Evolutionary conservation across 2,113 vertebrate genomes (phyloP), one percentile per base, ranked within the genome.

Genomic region (Callipepla californica): DNA sequence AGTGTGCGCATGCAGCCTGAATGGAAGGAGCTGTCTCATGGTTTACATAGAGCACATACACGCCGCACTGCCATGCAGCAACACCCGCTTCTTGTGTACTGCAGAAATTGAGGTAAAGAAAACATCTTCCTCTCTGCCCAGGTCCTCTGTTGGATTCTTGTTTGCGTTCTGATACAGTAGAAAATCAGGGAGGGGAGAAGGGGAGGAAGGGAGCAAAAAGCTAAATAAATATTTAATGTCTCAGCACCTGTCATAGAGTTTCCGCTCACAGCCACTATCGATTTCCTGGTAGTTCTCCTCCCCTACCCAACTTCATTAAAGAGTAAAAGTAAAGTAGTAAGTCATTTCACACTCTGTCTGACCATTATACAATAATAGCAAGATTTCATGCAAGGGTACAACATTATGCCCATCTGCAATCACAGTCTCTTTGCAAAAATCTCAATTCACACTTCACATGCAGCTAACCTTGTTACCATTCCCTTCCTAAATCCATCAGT

Each of bases 381-480:
- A 97, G 98, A 98, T 98, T 98, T 98, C 98, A 98, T 98, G 97
- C 97, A 98, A 98, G 97, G 98, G 97, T 98, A 98, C 97, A 98
- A 98, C 98, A 98, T 97, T 98, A 97, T 97, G 97, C 97, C 98
- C 98, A 97, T 98, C 98, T 98, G 98, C 98, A 98, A 98, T 98
- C 98, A 97, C 98, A 98, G 98, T 97, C 98, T 98, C 97, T 98
- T 98, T 98, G 98, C 98, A 98, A 98, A 98, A 98, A 98, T 98
- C 98, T 98, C 97, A 98, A 98, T 98, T 99, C 98, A 98, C 98
- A 98, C 98, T 98, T 98, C 98, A 98, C 97, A 98, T 98, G 98
- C 98, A 98, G 98, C 98, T 98, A 98, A 98, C 98, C 98, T 98
- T 98, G 98, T 98, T 98, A 98, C 97, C 98, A 98, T 98, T 92